Evolutionary conservation across 1,140 invertebrate genomes (phyloP), one percentile per base, ranked within the genome.

Genomic region (Ips typographus): DNA sequence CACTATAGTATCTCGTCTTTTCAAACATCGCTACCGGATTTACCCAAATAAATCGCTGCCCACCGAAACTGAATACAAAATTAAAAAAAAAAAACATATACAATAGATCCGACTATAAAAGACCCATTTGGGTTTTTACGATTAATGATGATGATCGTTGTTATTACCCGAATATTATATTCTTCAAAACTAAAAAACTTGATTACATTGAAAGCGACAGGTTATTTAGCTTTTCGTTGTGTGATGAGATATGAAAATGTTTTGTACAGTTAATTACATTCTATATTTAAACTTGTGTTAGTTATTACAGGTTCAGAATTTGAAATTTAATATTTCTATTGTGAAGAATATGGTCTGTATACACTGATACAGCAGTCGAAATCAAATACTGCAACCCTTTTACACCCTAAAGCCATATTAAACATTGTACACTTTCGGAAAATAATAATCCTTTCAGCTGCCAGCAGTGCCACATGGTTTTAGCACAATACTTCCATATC

Each of bases 361-460:
- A 22, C 22, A 22, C 22, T 22, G 22, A 22, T 49, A 49, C 22
- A 49, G 22, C 44, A 6, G 44, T 8, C 44, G 44, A 49, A 22
- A 49, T 8, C 22, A 49, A 49, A 49, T 49, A 49, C 44, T 49
- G 44, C 44, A 49, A 22, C 44, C 44, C 44, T 49, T 6, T 6
- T 49, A 49, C 44, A 22, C 44, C 44, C 44, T 49, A 49, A 22
- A 22, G 44, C 44, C 44, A 49, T 49, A 22, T 22, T 49, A 49
- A 49, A 49, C 22, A 49, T 49, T 22, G 44, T 22, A 6, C 44
- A 6, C 6, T 49, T 49, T 49, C 22, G 44, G 44, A 22, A 49
- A 49, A 49, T 49, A 49, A 49, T 49, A 49, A 49, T 3, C 44
- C 44, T 49, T 49, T 49, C 22, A 22, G 22, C 44, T 49, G 44